phyloP scores from a whole-genome alignment of 2,888 invertebrate species.

The Aquatica leii region DNA sequence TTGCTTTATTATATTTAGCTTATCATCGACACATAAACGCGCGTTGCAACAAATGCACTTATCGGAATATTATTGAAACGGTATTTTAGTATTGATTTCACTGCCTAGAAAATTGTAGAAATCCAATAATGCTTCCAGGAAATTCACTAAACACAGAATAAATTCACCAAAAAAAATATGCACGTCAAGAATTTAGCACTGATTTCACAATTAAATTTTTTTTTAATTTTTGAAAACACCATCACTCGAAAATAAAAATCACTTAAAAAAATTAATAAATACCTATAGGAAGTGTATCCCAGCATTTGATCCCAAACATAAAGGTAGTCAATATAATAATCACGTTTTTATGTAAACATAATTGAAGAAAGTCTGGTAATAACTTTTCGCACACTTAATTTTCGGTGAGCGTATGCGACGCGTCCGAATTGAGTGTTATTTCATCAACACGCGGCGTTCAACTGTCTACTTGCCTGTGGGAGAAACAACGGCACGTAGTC shows the following conservation, averaged over 20 bases:
- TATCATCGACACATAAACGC: background rate
- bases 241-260: conserved; percentile 26
- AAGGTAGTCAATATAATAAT: conserved; percentile 52
- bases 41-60: too few species aligned
- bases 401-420: conserved; percentile 32
- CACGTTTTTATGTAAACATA: conserved; percentile 46
- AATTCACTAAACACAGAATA: too few species aligned
- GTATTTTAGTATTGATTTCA: too few species aligned
- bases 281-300: conserved; percentile 75
- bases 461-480: conserved; percentile 63
- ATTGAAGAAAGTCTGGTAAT: conserved; percentile 24
- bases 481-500: conserved; percentile 68
- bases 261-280: conserved; percentile 48
- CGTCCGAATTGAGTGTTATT: conserved; percentile 41
- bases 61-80: too few species aligned
- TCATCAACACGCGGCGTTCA: conserved; percentile 52
- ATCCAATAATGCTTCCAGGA: too few species aligned
- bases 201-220: too few species aligned
- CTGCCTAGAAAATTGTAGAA: too few species aligned
- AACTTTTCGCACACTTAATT: conserved; percentile 34
- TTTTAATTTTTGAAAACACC: background rate
- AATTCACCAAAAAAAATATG: conserved; percentile 2
- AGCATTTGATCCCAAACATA: conserved; percentile 70
- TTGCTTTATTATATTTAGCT: background rate
- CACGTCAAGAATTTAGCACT: too few species aligned